Evolutionary conservation across 2,888 invertebrate species (phyloP), one percentile per base, ranked within the genome.

Genomic region (Parochlus steinenii): DNA sequence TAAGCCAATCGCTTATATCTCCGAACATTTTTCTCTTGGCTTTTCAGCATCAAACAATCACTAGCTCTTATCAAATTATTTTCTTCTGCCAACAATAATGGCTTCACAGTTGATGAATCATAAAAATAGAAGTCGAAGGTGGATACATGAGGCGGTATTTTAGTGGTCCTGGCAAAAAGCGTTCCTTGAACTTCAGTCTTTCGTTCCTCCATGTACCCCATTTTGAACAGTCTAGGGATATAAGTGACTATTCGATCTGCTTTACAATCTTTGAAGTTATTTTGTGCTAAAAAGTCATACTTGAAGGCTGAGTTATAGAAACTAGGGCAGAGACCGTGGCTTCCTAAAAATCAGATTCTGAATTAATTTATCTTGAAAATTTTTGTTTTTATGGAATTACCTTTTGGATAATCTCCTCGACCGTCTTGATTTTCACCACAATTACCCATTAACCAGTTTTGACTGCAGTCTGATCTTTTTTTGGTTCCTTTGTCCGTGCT

Each of bases 401-500:
- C 10, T 15, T 8, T 28, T 28, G 10, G 7, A 6, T 27, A 10
- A 15, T 12, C 15, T 28, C 2, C 14, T 18, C 18, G 12, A 30
- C 30, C 34, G n/a, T 41, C 19, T 40, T 49, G 48, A 28, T 40
- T 36, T 25, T 38, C 24, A n/a, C 48, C 48, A 40, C 48, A 49
- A 12, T 43, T 33, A 5, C 48, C 48, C 48, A 49, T 47, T 31
- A 44, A 41, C 48, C 48, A 49, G 39, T 49, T 43, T 38, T 49
- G 48, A 39, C 47, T 44, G 22, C 48, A 49, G 30, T 45, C 44
- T n/a, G n/a, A 5, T 5, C 47, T 40, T 6, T 42, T 38, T 2
- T 36, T 16, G 1, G 48, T 47, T 33, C 48, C 48, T 23, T 47
- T 46, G 27, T 45, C 46, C 6, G 22, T 34, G 37, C 45, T 46